These are phyloP conservation scores for Vombatus ursinus DNA, from an alignment of 2,113 vertebrate species.

Conservation along the genomic window DNA sequence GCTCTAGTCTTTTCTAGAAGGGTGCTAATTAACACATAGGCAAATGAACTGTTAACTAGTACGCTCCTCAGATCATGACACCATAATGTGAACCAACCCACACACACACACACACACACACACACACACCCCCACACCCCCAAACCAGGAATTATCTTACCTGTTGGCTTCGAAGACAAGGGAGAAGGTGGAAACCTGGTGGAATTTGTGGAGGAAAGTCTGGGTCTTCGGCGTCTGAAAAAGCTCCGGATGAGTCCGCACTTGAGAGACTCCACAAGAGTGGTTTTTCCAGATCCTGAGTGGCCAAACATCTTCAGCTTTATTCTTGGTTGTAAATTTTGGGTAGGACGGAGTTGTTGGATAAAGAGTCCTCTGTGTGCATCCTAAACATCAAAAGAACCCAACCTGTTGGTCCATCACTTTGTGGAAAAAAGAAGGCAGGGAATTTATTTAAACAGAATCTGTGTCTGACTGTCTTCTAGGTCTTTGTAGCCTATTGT, in stretches of 20 bases:
- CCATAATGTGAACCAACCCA: background rate
- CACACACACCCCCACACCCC: background rate
- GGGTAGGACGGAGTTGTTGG: conserved; percentile 93
- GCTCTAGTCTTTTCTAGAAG: background rate
- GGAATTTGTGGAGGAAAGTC: conserved; percentile 89
- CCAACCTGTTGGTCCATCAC: background rate
- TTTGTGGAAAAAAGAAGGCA: background rate
- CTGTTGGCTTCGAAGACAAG: conserved; percentile 91
- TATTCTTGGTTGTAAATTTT: conserved; percentile 90
- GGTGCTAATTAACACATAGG: background rate
- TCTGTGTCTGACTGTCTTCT: background rate
- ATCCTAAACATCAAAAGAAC: conserved; percentile 84
- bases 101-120: too few species aligned
- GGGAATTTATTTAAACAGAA: accelerated
- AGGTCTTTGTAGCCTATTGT: too few species aligned
- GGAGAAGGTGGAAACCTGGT: conserved; percentile 93
- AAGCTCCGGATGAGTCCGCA: conserved; percentile 96
- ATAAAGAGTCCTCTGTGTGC: conserved; percentile 91
- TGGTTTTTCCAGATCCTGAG: conserved; percentile 92
- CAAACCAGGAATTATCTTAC: conserved; percentile 73
- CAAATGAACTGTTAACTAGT: background rate
- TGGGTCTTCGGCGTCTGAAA: conserved; percentile 92
- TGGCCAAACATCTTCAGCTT: conserved; percentile 97
- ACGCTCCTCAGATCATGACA: background rate
- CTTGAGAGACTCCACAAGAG: conserved; percentile 95